Evolutionary conservation across 2,113 vertebrate species (phyloP), one percentile per base, ranked within the genome.

Genomic region (Heptranchias perlo): DNA sequence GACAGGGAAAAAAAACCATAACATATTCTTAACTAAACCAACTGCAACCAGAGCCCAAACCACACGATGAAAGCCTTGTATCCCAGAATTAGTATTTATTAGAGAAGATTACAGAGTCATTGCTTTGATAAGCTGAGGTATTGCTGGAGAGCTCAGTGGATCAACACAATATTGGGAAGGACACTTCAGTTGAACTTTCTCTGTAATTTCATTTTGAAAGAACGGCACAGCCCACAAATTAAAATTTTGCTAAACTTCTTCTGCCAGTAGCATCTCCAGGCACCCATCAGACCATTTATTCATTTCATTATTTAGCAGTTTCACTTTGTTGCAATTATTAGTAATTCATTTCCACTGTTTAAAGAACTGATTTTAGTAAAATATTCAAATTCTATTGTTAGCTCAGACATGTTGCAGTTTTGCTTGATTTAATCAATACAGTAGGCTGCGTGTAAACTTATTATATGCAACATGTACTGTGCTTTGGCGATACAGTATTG

Each of bases 11-110:
- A 65, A 23, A 47, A 67, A 21, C 21, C 39, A 47, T 67, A 47
- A 31, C n/a, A 47, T 94, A 67, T 94, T 67, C 61, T 67, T 69
- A 67, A 47, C 61, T 47, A 94, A 94, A 67, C 62, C 93, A 94
- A 67, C n/a, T 44, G 35, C 93, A 94, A 94, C n/a, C 8, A 44
- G 23, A 67, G 23, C 64, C 62, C 39, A 67, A 94, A 73, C 25
- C 47, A 23, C 94, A 95, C 7, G 23, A 69, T 69, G 44, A 52
- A 95, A 95, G 94, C 44, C 47, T 52, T 95, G 94, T 31, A 73
- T 69, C 64, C 62, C 94, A 95, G 64, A 95, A 69, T 95, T 95
- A 95, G 44, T 69, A 16, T 52, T 95, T 69, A 69, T 69, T 95
- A 35, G 44, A 69, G 14, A 23, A 69, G 25, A 69, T 47, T 95